phyloP scores from a whole-genome alignment of 2,888 invertebrate species.

The Cartodere bifasciata region DNA sequence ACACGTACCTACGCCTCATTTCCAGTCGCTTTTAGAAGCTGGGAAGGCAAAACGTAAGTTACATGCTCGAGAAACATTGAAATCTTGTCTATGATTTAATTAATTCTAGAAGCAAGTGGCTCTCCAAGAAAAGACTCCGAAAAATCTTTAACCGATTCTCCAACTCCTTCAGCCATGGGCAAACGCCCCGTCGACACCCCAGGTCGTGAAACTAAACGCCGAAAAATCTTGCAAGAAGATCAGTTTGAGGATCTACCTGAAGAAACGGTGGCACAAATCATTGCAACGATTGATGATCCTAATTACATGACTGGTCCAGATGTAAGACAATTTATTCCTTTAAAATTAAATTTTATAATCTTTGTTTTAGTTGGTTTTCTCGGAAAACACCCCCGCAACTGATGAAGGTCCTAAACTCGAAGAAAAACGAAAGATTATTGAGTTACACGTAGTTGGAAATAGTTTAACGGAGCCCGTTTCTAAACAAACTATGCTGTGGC shows the following conservation, averaged over 20 bases:
- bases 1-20: conserved; percentile 52
- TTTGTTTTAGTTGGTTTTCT: conserved; percentile 50
- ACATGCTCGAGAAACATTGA: too few species aligned
- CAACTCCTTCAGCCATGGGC: neutral
- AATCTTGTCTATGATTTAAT: too few species aligned
- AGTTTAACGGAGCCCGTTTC: conserved; percentile 75
- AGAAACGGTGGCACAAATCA: conserved; percentile 67
- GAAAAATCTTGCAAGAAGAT: conserved; percentile 33
- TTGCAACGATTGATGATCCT: conserved; percentile 72
- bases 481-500: conserved; percentile 87
- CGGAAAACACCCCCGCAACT: conserved; percentile 65
- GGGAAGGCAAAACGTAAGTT: conserved; percentile 32
- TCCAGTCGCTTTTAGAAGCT: conserved; percentile 49
- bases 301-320: conserved; percentile 75
- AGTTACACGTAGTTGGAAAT: conserved; percentile 91
- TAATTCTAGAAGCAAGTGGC: too few species aligned
- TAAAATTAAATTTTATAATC: neutral
- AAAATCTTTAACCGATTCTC: too few species aligned
- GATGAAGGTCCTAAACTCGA: conserved; percentile 87
- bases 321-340: conserved; percentile 36
- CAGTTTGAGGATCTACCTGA: conserved; percentile 62
- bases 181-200: conserved; percentile 18
- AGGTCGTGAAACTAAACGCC: conserved; percentile 33
- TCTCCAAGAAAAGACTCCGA: too few species aligned
- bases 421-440: conserved; percentile 78